A percentile compares a stretch with the other conserved stretches of the same genome.
phyloP scores from a whole-genome alignment of 2,113 vertebrate genomes.

The Azemiops feae region DNA sequence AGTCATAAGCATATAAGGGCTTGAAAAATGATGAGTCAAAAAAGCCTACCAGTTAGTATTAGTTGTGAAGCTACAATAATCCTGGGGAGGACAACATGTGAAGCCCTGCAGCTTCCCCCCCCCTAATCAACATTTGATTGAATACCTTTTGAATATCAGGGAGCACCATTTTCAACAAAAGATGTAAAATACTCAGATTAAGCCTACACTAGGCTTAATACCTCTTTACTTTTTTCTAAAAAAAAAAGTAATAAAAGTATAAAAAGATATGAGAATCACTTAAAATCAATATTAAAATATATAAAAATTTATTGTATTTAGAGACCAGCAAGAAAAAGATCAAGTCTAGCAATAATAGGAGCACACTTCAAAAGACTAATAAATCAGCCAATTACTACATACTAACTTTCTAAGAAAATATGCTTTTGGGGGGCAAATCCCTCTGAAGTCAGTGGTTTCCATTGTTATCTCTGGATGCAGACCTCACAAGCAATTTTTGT shows the following conservation, averaged over 20 bases:
- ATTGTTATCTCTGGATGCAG: not conserved
- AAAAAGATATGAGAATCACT: not conserved
- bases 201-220: not conserved
- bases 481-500: not conserved
- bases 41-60: not conserved
- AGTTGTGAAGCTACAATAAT: not conserved
- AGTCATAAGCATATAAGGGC: not conserved
- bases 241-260: not conserved
- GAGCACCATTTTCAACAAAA: not conserved
- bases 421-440: not conserved
- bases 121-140: not conserved
- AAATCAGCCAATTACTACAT: not conserved
- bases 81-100: not conserved
- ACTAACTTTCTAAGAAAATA: not conserved
- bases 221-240: not conserved
- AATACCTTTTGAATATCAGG: not conserved
- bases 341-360: not conserved
- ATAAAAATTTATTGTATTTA: not conserved
- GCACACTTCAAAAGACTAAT: not conserved
- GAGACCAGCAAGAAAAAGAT: not conserved
- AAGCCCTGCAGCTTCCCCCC: not conserved
- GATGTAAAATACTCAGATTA: not conserved
- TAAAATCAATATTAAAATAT: not conserved
- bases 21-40: not conserved
- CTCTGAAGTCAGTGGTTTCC: not conserved